Base-by-base conservation (phyloP, 2,888 invertebrate genomes). In the Linyphia triangularis region DNA sequence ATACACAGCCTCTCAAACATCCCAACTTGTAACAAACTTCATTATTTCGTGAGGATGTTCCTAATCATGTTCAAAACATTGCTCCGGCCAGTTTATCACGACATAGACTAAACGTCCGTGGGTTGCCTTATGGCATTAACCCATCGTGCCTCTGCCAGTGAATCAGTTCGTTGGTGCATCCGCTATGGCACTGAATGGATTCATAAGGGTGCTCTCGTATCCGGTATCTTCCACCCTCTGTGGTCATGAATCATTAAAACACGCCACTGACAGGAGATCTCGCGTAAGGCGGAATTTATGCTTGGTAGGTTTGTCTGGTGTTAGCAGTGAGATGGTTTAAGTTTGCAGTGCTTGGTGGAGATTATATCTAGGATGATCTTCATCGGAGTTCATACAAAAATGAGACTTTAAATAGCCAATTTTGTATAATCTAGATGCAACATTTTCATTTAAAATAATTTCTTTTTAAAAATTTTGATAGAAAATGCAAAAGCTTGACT, bases 181-280 rank as follows among this genome's bases (percentile, higher is more conserved):
- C 51, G 40, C 4, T 7, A 7, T 24, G 69, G 24, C 22, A 37
- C 40, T 40, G 10, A 16, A 26, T 40, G 26, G 24, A 61, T 22
- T 22, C 24, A 61, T 61, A 61, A 26, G 61, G 61, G 40, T 22
- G 22, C 6, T 40, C 13, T 22, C 19, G 24, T 22, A 24, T 40
- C 37, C 37, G 19, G 16, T 22, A 69, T 37, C 69, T 24, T 1
- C 69, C 24, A 24, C 37, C 40, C 13, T 22, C 37, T 3, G 75
- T 16, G 51, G n/a, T 13, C 61, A 75, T 75, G 75, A 75, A 75
- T 75, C 75, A 59, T 75, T 61, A 61, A 75, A 75, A 33, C 61
- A 61, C 37, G 16, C 43, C n/a, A 73, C 51, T 73, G 72, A 73
- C 72, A 73, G 72, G 51, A 73, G 28, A 73, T n/a, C 40, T 43